Base-by-base conservation (phyloP, 2,113 vertebrate species). In the Azemiops feae region DNA sequence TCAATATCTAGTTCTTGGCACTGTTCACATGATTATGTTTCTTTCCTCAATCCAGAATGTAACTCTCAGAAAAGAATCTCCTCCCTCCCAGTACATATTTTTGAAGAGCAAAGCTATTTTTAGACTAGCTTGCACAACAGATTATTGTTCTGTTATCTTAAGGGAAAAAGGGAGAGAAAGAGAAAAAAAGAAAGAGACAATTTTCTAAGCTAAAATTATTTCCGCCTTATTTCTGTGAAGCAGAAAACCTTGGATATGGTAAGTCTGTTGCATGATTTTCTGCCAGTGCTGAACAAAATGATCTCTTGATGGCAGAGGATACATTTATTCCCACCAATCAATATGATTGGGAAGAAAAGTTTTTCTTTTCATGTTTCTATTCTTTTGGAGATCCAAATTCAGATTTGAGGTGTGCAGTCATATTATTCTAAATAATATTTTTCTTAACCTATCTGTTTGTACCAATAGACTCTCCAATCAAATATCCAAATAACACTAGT, bases 31-130 rank as follows among this genome's bases (percentile, higher is more conserved):
- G 87, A 57, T 92, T 93, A 69, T 92, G 95, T 96, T 95, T 96
- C 93, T 95, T 95, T 93, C 89, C 91, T 95, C 92, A 92, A 95
- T 87, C 89, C 87, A 96, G 93, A 96, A 90, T 92, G 88, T 93
- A 96, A 94, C 92, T 95, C 95, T 95, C 86, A 95, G 93, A 94
- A 95, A 97, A 95, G 94, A 60, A 92, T 96, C 93, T 95, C 96
- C 96, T 96, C 96, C 95, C 94, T 96, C 96, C 94, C 93, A 93
- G 93, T 92, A 96, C 90, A 95, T 94, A 96, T 92, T 96, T 97
- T 96, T 95, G 92, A 95, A 96, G 96, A 95, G 94, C 95, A 7
- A 85, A 93, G 96, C 88, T 97, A 97, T 97, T 97, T 97, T 97
- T 97, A 96, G 97, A 95, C 39, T 64, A 91, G 94, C 95, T 96